Base-by-base conservation (phyloP, 2,888 invertebrate genomes). In the Hesperia comma region DNA sequence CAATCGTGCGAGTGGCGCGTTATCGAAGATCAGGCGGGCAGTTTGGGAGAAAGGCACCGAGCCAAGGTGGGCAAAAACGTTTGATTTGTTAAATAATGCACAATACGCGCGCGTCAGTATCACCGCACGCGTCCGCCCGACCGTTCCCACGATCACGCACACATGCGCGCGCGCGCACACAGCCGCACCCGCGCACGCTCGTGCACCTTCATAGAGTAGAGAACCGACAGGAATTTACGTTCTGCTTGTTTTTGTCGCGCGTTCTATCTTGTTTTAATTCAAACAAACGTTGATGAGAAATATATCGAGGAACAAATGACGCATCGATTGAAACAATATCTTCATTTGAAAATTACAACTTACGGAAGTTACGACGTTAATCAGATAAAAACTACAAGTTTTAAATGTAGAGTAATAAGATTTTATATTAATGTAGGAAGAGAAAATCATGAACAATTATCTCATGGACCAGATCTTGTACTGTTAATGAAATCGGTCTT, bases 71-170 rank as follows among this genome's bases (percentile, higher is more conserved):
- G 54, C 68, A 60, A 62, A 63, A 68, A 63, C 63, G 46, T 62
- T 63, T 58, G 68, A 60, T 63, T 70, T 67, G 61, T 67, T 81
- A 81, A 86, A 87, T 86, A 87, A 85, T 85, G 83, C 83, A 88
- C 85, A 86, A 85, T 87, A 84, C 79, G 81, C 79, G 83, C 83
- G 84, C 86, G 88, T 87, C 86, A 84, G 87, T 88, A 86, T 82
- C 83, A 77, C 85, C 88, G 87, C 89, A 90, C 90, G 90, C 90
- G 89, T 88, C 85, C 81, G 82, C 78, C 83, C 81, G 83, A 80
- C 66, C 88, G 89, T 90, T 90, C 91, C 90, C 90, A 90, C 91
- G 90, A 87, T 79, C 85, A 79, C 87, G 75, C 89, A 84, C 85
- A 82, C 83, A 77, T 70, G 70, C 77, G 63, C 72, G 67, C 67